A percentile compares a stretch with the other conserved stretches of the same genome.
Evolutionary conservation across 2,888 invertebrate species (phyloP).

Genomic region (Protonemura montana): DNA sequence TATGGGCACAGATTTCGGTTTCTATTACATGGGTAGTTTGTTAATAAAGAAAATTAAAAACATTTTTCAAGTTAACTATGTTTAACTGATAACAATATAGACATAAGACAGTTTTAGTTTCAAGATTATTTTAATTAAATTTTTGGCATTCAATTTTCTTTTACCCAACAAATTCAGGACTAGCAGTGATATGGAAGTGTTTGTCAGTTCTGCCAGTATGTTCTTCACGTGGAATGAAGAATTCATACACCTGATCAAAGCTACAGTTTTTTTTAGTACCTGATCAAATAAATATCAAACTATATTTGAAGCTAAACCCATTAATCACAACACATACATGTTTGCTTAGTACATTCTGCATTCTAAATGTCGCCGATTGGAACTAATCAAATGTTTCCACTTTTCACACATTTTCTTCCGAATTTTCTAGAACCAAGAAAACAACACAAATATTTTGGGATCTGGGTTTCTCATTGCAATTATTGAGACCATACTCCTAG

Average conservation of each 20-base stretch:
- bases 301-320: constrained; percentile 18
- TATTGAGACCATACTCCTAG: not conserved
- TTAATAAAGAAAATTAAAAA: not conserved
- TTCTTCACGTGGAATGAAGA: constrained; percentile 5
- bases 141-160: constrained; percentile 32
- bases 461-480: not conserved
- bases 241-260: not conserved
- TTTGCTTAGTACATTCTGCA: not conserved
- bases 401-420: not conserved
- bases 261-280: constrained; percentile 21
- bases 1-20: not conserved
- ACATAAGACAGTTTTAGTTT: not conserved
- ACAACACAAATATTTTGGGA: not conserved
- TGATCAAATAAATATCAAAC: constrained; percentile 1
- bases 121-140: constrained; percentile 25
- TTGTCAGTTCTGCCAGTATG: constrained; percentile 41
- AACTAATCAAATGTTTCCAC: not conserved
- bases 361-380: not conserved
- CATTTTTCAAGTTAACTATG: constrained; percentile 9
- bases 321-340: not conserved
- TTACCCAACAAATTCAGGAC: constrained; percentile 44
- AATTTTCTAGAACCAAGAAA: not conserved
- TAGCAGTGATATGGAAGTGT: constrained; percentile 48
- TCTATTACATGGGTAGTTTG: not conserved
- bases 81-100: constrained; percentile 1